These are phyloP conservation scores for Neuroscelio doddi DNA, from an alignment of 2,888 invertebrate genomes.

Conservation along the genomic window DNA sequence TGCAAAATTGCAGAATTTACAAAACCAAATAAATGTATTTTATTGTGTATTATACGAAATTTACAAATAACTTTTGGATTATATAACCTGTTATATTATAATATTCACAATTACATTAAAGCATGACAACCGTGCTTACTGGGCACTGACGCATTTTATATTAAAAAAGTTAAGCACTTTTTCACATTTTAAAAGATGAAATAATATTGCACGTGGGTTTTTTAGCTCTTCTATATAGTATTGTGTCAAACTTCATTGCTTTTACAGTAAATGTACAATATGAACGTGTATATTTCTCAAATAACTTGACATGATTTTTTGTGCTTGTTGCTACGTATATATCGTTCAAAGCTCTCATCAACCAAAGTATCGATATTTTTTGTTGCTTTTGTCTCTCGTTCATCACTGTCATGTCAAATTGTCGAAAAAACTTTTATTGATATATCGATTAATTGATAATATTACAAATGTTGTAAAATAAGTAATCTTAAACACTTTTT, in stretches of 20 bases:
- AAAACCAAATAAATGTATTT: too few species aligned
- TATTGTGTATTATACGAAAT: too few species aligned
- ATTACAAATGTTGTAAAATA: conserved; percentile 3
- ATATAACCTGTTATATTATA: too few species aligned
- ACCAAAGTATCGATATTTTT: conserved; percentile 12
- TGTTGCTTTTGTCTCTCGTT: conserved; percentile 5
- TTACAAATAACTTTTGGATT: too few species aligned
- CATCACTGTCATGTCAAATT: conserved; percentile 9
- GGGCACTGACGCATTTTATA: too few species aligned
- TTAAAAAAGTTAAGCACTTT: too few species aligned
- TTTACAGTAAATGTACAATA: not conserved
- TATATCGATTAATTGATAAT: conserved; percentile 15
- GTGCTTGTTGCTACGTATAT: not conserved
- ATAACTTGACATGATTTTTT: conserved; percentile 11
- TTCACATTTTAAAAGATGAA: not conserved
- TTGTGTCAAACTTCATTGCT: not conserved
- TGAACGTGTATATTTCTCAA: not conserved
- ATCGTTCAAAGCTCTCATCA: not conserved
- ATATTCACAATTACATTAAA: too few species aligned
- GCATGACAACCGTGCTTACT: too few species aligned
- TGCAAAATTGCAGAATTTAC: too few species aligned
- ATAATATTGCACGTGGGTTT: not conserved
- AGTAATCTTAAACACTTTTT: too few species aligned
- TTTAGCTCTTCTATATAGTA: not conserved
- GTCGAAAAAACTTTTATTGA: conserved; percentile 11